Percentiles rank a stretch among this genome's conserved stretches.
These are phyloP conservation scores for Anthopleura xanthogrammica DNA, from an alignment of 92 coral and sea anemone genomes.

Conservation along the genomic window DNA sequence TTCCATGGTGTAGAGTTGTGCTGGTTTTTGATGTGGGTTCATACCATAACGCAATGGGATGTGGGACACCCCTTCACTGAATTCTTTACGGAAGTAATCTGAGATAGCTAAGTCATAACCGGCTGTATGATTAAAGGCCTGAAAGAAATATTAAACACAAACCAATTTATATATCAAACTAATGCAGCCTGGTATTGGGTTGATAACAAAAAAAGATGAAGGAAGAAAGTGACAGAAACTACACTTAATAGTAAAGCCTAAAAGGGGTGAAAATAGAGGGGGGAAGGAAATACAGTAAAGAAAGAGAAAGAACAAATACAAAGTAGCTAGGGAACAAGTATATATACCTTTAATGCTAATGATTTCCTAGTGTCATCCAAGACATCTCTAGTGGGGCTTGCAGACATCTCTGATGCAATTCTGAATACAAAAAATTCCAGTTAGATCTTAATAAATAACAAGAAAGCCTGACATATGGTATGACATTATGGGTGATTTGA, in stretches of 20 bases:
- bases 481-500: not conserved
- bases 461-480: not conserved
- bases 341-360: constrained; percentile 71
- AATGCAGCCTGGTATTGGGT: no score
- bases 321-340: not conserved
- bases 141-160: not conserved
- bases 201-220: no score
- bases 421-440: constrained; percentile 17
- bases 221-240: no score
- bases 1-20: constrained; percentile 80
- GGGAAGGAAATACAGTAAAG: no score
- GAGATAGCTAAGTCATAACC: constrained; percentile 92
- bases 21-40: constrained; percentile 99
- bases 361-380: constrained; percentile 73
- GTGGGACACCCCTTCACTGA: constrained; percentile 83
- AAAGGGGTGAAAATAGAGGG: no score
- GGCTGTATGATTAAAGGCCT: constrained; percentile 97
- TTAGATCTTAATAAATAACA: not conserved
- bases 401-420: constrained; percentile 71
- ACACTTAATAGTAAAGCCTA: no score
- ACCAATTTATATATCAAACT: no score
- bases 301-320: no score
- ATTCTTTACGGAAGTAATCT: constrained; percentile 89
- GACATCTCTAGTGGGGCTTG: constrained; percentile 61
- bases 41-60: constrained; percentile 90